phyloP scores from a whole-genome alignment of 53 echinoderm and acorn worm genomes.

The Antedon mediterranea region DNA sequence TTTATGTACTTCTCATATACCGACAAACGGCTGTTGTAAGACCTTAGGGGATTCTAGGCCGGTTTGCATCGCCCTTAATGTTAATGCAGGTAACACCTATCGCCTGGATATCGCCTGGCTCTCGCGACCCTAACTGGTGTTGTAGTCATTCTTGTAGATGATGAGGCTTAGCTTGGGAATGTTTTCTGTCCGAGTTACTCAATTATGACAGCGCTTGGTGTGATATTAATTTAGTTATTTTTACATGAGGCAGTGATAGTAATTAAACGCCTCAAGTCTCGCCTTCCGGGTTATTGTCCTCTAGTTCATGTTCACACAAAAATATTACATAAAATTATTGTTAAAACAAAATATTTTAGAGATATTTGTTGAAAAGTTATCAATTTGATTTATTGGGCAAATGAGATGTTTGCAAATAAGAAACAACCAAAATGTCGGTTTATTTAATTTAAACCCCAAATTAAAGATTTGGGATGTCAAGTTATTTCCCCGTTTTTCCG shows the following conservation, averaged over 20 bases:
- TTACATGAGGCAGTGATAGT: background rate
- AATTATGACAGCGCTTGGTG: background rate
- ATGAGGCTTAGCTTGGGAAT: background rate
- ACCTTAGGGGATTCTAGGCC: background rate
- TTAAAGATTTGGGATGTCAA: too few relatives aligned
- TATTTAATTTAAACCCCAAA: too few relatives aligned
- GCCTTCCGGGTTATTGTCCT: constrained; percentile 1
- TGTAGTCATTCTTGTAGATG: background rate
- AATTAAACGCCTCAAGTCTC: background rate
- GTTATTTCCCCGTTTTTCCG: too few relatives aligned
- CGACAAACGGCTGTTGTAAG: background rate
- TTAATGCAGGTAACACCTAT: background rate
- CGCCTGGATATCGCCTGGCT: background rate
- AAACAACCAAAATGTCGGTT: too few relatives aligned
- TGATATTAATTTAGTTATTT: background rate
- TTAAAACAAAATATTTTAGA: background rate
- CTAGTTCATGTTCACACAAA: background rate
- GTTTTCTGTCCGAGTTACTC: background rate
- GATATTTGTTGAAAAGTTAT: too few relatives aligned
- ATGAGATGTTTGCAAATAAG: too few relatives aligned
- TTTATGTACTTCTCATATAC: background rate
- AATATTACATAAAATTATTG: background rate
- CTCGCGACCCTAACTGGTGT: background rate
- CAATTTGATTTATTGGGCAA: too few relatives aligned
- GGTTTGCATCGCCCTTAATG: background rate